Evolutionary conservation across 2,888 invertebrate species (phyloP).

Genomic region (Mimumesa dahlbomi): DNA sequence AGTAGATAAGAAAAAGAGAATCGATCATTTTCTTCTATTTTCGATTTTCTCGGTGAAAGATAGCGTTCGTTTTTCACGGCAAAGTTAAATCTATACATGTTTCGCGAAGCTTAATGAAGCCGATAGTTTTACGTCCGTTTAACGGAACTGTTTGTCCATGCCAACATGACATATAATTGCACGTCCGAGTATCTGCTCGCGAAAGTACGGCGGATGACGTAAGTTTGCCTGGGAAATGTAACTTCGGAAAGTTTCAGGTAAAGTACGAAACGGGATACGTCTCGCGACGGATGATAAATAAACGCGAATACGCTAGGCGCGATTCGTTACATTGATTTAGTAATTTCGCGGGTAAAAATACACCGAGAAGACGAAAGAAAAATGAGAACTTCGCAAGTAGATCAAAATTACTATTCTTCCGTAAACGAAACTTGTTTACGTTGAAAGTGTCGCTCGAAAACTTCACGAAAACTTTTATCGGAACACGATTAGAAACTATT

Average conservation of each 20-base stretch:
- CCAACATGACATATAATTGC: constrained; percentile 15
- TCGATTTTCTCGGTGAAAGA: background rate
- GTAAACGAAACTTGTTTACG: no score
- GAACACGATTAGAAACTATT: no score
- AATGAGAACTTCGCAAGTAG: no score
- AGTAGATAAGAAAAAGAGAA: constrained; percentile 34
- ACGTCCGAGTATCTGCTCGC: constrained; percentile 7
- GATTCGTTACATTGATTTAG: background rate
- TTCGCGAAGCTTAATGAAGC: constrained; percentile 22
- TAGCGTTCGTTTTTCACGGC: no score
- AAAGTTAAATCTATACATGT: no score
- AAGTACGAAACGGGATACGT: background rate
- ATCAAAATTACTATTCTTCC: no score
- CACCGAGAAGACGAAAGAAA: no score
- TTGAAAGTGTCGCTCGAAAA: no score
- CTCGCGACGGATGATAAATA: constrained; percentile 24
- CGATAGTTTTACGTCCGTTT: background rate
- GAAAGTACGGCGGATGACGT: constrained; percentile 2
- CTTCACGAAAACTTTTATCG: no score
- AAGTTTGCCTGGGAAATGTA: constrained; percentile 29
- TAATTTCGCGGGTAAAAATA: no score
- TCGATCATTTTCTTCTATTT: constrained; percentile 18
- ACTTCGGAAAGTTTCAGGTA: constrained; percentile 18
- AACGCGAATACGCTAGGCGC: background rate
- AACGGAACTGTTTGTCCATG: constrained; percentile 16